Conservation (phyloP, 2,888 invertebrate species). For the Xestia xanthographa region DNA sequence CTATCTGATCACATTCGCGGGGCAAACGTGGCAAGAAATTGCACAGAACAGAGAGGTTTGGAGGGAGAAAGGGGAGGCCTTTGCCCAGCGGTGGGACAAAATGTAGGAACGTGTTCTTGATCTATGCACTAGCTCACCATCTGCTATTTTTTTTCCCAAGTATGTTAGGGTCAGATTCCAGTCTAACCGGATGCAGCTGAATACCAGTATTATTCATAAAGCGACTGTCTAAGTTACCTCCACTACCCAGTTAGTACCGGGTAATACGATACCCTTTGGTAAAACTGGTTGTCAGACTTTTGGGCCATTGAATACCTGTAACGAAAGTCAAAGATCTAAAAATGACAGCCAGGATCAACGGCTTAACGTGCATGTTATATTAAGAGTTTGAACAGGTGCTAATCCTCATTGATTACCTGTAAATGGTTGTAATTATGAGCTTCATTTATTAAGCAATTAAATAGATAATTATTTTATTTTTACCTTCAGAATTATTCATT, state of each 20-base stretch:
- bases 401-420: not conserved
- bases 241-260: not conserved
- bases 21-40: too few relatives aligned
- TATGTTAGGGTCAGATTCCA: not conserved
- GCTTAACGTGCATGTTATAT: not conserved
- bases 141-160: not conserved
- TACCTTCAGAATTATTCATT: not conserved
- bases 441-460: not conserved
- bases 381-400: not conserved
- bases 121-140: not conserved
- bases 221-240: not conserved
- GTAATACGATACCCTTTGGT: not conserved
- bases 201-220: not conserved
- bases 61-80: too few relatives aligned
- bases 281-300: not conserved
- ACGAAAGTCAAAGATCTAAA: not conserved
- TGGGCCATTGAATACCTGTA: not conserved
- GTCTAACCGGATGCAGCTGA: not conserved
- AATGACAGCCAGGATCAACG: not conserved
- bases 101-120: not conserved
- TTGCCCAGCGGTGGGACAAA: too few relatives aligned
- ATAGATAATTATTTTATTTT: not conserved
- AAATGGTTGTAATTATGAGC: not conserved
- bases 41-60: too few relatives aligned
- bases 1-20: too few relatives aligned